Conservation (phyloP, 2,113 vertebrate genomes). For the Echinops telfairi region DNA sequence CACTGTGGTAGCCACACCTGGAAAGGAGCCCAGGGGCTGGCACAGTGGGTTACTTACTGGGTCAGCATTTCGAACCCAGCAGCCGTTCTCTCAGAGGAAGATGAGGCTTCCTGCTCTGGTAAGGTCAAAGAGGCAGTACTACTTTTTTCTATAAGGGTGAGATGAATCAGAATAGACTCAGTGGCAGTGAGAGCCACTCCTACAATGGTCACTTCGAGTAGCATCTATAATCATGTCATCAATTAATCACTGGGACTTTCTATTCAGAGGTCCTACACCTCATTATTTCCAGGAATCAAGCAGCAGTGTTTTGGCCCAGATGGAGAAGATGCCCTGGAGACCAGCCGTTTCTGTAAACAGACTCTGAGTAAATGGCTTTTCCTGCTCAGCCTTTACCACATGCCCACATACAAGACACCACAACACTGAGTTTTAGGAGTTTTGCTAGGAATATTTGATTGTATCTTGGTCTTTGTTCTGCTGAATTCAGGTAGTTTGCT, state of each 20-base stretch:
- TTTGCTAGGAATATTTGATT: not conserved
- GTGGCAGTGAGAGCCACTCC: no score
- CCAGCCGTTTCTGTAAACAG: conserved; percentile 30
- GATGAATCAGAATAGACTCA: no score
- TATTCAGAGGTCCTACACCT: not conserved
- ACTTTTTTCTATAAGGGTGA: no score
- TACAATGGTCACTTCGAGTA: no score
- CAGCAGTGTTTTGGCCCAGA: not conserved
- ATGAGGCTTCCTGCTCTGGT: no score
- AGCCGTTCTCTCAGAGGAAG: no score
- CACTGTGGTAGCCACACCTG: not conserved
- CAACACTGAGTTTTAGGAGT: conserved; percentile 3
- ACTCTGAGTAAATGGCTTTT: conserved; percentile 1
- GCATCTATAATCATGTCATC: no score
- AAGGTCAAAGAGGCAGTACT: no score
- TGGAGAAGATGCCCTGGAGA: conserved; percentile 18
- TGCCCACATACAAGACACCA: not conserved
- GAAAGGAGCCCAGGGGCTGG: no score
- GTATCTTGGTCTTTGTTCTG: conserved; percentile 3
- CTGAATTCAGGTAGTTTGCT: conserved; percentile 15
- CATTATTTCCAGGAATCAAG: not conserved
- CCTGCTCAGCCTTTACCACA: conserved; percentile 6
- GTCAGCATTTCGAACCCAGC: no score
- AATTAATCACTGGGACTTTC: not conserved
- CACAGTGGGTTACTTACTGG: no score